Evolutionary conservation across 2,888 invertebrate genomes (phyloP).

Genomic region (Drosophila silvestris): DNA sequence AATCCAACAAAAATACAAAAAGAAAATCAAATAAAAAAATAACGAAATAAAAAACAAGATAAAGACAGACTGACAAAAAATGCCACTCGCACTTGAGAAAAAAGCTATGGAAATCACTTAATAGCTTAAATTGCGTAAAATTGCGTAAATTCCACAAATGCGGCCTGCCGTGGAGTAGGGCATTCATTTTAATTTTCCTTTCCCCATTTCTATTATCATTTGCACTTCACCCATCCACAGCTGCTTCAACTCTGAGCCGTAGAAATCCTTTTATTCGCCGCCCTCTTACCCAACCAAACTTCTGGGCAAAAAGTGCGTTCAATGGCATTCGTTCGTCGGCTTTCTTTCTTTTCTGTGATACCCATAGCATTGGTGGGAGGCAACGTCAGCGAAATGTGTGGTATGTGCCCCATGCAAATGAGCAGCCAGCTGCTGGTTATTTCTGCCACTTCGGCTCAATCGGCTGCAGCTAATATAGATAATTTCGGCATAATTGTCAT

Average conservation of each 20-base stretch:
- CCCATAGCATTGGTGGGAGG: not conserved
- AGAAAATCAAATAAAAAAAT: conserved; percentile 1
- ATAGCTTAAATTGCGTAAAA: conserved; percentile 42
- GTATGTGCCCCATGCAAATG: conserved; percentile 5
- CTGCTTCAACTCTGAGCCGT: conserved; percentile 1
- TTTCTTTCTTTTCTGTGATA: not conserved
- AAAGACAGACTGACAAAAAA: conserved; percentile 20
- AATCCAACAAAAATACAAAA: conserved; percentile 11
- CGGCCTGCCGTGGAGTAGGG: conserved; percentile 9
- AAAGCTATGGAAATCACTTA: conserved; percentile 45
- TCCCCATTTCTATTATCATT: conserved; percentile 18
- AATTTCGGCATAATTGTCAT: conserved; percentile 35
- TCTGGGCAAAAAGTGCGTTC: not conserved
- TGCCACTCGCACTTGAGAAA: conserved; percentile 42
- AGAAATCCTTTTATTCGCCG: conserved; percentile 17
- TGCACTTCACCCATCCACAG: conserved; percentile 31
- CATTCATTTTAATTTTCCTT: conserved; percentile 24
- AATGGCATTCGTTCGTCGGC: not conserved
- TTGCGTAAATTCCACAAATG: conserved; percentile 43
- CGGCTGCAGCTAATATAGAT: conserved; percentile 13
- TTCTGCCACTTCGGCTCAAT: not conserved
- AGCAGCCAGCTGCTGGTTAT: conserved; percentile 13
- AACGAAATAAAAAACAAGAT: not conserved
- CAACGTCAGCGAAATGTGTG: not conserved
- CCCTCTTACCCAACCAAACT: conserved; percentile 1